A percentile compares a stretch with the other conserved stretches of the same genome.
These are phyloP conservation scores for Orchesella flavescens DNA, from an alignment of 2,888 invertebrate species.

Conservation along the genomic window DNA sequence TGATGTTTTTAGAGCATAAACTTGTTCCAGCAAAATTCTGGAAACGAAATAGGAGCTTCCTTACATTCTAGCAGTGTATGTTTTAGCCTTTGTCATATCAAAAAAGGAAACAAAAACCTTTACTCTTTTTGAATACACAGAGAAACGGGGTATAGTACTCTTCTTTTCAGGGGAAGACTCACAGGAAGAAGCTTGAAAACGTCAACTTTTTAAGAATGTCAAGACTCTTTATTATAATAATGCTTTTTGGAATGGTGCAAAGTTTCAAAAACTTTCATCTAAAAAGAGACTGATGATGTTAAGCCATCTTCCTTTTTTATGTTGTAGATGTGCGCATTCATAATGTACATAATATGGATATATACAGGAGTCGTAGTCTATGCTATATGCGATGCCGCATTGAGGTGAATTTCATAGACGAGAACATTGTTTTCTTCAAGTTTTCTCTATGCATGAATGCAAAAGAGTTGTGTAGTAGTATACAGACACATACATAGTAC, in stretches of 20 bases:
- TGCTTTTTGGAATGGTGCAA: conserved; percentile 24
- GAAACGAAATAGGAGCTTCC: conserved; percentile 1
- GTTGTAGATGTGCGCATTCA: background rate
- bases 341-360: too few relatives aligned
- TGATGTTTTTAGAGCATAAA: background rate
- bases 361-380: background rate
- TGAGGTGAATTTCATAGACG: background rate
- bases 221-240: conserved; percentile 38
- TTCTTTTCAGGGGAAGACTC: background rate
- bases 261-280: conserved; percentile 39
- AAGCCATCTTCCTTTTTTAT: background rate
- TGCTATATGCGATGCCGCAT: background rate
- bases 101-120: conserved; percentile 7
- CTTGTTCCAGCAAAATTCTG: background rate
- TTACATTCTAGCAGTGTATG: background rate
- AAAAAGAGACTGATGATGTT: conserved; percentile 27
- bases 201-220: conserved; percentile 36
- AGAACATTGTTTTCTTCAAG: conserved; percentile 20
- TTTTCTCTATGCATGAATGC: conserved; percentile 15
- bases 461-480: background rate
- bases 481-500: background rate
- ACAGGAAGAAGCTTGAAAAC: conserved; percentile 28
- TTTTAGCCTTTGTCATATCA: background rate
- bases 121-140: background rate
- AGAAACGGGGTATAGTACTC: background rate